phyloP scores from a whole-genome alignment of 2,113 vertebrate species.

The Erythrocebus patas region DNA sequence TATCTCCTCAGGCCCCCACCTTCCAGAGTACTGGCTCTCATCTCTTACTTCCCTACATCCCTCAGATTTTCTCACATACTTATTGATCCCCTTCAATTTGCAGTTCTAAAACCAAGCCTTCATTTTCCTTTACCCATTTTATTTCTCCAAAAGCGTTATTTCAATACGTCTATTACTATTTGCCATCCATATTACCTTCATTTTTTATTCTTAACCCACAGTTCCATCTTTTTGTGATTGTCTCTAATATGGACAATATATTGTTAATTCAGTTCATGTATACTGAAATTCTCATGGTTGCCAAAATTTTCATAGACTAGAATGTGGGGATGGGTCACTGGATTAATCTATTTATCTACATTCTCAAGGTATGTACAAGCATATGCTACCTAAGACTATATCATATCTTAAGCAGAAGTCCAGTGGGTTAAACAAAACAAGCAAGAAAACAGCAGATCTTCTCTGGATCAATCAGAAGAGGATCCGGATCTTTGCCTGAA shows the following conservation, averaged over 20 bases:
- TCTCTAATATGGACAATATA: not conserved
- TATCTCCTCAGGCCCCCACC: not conserved
- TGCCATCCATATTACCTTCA: not conserved
- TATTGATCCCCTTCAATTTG: not conserved
- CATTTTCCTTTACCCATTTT: not conserved
- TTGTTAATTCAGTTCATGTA: not conserved
- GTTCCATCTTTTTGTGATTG: not conserved
- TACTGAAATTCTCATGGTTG: not conserved
- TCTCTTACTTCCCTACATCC: not conserved
- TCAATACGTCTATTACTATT: not conserved
- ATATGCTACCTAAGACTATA: not conserved
- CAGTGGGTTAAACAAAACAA: not conserved
- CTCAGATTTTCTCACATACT: not conserved
- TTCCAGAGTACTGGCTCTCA: not conserved
- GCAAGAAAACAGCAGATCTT: not conserved
- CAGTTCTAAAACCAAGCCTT: not conserved
- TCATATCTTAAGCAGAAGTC: not conserved
- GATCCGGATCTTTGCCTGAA: not conserved
- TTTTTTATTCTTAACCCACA: constrained; percentile 17
- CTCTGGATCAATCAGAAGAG: not conserved
- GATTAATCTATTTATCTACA: not conserved
- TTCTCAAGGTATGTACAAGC: not conserved
- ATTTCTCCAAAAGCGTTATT: not conserved
- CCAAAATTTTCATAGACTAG: not conserved
- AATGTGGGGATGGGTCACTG: not conserved